Evolutionary conservation across 2,113 vertebrate species (phyloP).

Genomic region (Sinocyclocheilus rhinocerous): DNA sequence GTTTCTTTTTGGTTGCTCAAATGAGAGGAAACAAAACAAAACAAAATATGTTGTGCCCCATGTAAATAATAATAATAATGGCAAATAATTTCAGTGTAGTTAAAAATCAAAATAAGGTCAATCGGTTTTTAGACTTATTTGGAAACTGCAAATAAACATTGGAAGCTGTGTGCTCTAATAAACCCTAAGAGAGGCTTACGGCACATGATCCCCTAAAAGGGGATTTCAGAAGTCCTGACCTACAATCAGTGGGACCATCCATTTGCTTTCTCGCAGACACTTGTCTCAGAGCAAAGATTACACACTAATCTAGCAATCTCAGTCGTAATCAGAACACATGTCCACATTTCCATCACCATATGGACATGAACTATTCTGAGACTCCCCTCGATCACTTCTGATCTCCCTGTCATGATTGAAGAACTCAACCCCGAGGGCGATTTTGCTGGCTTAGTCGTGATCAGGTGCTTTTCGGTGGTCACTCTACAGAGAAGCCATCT

Average conservation of each 20-base stretch:
- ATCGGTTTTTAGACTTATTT: constrained; percentile 26
- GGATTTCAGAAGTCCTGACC: constrained; percentile 32
- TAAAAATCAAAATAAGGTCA: constrained; percentile 27
- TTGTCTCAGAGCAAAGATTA: constrained; percentile 45
- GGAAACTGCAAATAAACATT: constrained; percentile 37
- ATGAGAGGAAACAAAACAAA: not conserved
- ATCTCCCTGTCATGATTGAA: constrained; percentile 18
- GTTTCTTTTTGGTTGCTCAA: not conserved
- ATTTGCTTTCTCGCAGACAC: constrained; percentile 29
- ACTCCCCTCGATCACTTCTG: constrained; percentile 24
- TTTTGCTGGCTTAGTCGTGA: constrained; percentile 10
- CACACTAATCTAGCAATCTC: constrained; percentile 49
- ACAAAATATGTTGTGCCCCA: not conserved
- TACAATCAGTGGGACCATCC: constrained; percentile 37
- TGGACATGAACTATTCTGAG: constrained; percentile 41
- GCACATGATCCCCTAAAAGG: constrained; percentile 35
- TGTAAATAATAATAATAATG: not conserved
- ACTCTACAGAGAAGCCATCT: not conserved
- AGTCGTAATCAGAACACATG: constrained; percentile 47
- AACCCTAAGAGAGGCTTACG: constrained; percentile 33
- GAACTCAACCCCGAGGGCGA: constrained; percentile 1
- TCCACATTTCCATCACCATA: constrained; percentile 44
- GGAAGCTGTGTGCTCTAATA: constrained; percentile 20
- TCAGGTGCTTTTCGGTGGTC: not conserved
- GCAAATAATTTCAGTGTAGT: not conserved